Percentiles rank a stretch among this genome's conserved stretches.
These are phyloP conservation scores for Clarias laeviceps DNA, from an alignment of 2,797 vertebrate genomes.

Conservation along the genomic window DNA sequence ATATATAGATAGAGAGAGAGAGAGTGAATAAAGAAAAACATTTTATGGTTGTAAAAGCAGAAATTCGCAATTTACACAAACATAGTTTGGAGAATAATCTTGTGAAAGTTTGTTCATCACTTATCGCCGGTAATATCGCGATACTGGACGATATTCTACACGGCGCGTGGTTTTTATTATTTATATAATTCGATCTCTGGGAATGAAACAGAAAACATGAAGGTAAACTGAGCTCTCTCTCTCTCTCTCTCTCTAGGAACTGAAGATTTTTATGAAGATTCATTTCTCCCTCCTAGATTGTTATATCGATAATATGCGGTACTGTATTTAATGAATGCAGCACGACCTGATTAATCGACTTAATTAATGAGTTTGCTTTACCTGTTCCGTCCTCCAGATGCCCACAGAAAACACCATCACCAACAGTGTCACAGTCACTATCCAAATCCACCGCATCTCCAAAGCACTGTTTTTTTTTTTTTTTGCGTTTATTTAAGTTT, in stretches of 20 bases:
- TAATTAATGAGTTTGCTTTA: conserved; percentile 5
- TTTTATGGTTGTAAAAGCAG: neutral
- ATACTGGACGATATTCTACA: neutral
- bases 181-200: neutral
- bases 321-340: neutral
- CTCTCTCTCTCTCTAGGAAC: too few relatives aligned
- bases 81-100: neutral
- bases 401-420: neutral
- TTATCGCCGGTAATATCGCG: neutral
- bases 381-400: conserved; percentile 26
- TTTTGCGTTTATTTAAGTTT: neutral
- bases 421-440: conserved; percentile 30
- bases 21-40: neutral
- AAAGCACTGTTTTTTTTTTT: neutral
- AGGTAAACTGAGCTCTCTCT: neutral
- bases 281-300: neutral
- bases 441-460: conserved; percentile 40
- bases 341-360: neutral
- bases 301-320: neutral
- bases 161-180: too few relatives aligned
- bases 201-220: neutral
- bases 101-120: neutral
- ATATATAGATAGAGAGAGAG: too few relatives aligned
- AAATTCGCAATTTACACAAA: neutral
- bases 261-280: neutral